These are phyloP conservation scores for Aphaenogaster rudis DNA, from an alignment of 1,140 invertebrate genomes.

Conservation along the genomic window DNA sequence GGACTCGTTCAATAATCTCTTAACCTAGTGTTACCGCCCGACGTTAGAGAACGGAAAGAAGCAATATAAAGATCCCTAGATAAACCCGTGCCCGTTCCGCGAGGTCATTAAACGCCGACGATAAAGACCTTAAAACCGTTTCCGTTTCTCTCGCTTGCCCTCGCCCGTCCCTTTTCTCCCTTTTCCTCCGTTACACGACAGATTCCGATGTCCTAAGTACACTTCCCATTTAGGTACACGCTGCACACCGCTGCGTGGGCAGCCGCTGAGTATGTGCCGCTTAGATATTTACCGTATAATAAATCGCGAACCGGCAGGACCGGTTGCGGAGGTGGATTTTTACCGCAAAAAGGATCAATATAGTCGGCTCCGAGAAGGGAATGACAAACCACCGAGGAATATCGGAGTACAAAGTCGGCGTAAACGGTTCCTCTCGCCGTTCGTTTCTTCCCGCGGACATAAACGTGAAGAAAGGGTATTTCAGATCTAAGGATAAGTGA, in stretches of 20 bases:
- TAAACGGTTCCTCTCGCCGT: not conserved
- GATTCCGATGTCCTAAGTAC: conserved; percentile 53
- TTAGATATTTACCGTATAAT: conserved; percentile 29
- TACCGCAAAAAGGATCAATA: not conserved
- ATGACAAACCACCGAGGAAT: not conserved
- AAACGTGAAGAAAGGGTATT: not conserved
- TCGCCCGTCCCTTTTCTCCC: not conserved
- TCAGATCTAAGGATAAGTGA: not conserved
- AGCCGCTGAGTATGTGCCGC: not conserved
- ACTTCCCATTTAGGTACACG: conserved; percentile 30
- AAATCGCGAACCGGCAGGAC: conserved; percentile 1
- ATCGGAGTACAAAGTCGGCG: not conserved
- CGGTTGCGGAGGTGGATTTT: conserved; percentile 3
- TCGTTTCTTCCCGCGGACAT: not conserved
- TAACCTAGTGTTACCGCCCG: conserved; percentile 57
- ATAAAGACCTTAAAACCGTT: conserved; percentile 57
- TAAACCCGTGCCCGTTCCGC: conserved; percentile 59
- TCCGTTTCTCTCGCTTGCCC: not conserved
- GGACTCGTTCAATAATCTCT: conserved; percentile 54
- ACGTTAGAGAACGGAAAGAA: conserved; percentile 58
- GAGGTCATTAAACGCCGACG: conserved; percentile 62
- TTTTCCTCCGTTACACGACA: conserved; percentile 1
- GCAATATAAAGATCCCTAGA: conserved; percentile 67
- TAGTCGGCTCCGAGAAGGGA: not conserved
- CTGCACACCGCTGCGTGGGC: not conserved